Evolutionary conservation across 2,888 invertebrate genomes (phyloP).

Genomic region (Syrista parreyssii): DNA sequence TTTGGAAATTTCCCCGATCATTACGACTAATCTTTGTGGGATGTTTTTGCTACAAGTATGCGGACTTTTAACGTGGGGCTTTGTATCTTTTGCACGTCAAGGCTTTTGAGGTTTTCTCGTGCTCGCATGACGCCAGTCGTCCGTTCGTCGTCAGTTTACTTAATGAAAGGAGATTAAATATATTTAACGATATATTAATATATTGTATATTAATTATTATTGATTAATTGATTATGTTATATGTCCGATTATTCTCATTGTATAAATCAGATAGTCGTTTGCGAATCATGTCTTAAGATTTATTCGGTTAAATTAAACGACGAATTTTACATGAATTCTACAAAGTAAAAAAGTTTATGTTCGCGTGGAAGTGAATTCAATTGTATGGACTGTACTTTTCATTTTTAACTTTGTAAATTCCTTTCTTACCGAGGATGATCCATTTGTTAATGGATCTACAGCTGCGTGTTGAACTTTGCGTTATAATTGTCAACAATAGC

Average conservation of each 20-base stretch:
- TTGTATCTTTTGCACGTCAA: neutral
- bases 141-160: neutral
- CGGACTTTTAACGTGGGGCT: neutral
- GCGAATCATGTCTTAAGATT: neutral
- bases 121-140: neutral
- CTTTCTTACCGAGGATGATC: neutral
- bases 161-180: neutral
- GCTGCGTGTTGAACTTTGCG: neutral
- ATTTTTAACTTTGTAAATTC: neutral
- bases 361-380: neutral
- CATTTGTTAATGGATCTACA: neutral
- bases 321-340: neutral
- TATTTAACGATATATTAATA: neutral
- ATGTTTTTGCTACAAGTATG: neutral
- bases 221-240: neutral
- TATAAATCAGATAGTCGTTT: neutral
- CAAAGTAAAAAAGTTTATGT: neutral
- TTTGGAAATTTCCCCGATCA: neutral
- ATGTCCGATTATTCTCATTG: neutral
- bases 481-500: neutral
- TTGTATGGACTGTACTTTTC: neutral
- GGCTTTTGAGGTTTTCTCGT: neutral
- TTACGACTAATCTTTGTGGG: neutral
- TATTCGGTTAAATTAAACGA: neutral
- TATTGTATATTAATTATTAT: conserved; percentile 1